These are phyloP conservation scores for Ariolimax columbianus DNA, from an alignment of 2,888 invertebrate genomes.

Conservation along the genomic window DNA sequence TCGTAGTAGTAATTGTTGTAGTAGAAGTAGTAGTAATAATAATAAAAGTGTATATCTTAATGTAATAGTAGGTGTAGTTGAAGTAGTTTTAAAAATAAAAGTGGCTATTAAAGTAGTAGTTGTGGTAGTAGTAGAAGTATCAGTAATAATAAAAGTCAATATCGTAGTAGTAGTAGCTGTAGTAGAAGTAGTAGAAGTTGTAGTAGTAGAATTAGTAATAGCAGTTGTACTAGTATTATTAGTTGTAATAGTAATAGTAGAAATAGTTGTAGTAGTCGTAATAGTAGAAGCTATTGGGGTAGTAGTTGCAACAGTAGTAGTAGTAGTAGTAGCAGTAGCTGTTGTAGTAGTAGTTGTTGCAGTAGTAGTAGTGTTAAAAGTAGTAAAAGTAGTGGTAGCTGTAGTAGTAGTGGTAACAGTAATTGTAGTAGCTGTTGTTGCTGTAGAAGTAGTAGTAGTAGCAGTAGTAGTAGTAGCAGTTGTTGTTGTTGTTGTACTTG, in stretches of 20 bases:
- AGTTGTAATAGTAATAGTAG: neutral
- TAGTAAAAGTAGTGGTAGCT: neutral
- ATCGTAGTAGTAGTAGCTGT: neutral
- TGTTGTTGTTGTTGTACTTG: too few species aligned
- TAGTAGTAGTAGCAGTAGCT: neutral
- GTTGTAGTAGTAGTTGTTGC: neutral
- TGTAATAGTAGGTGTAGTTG: neutral
- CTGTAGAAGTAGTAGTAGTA: too few species aligned
- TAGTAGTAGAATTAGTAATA: neutral
- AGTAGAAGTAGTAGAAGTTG: neutral
- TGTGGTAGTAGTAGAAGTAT: neutral
- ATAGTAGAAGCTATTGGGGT: neutral
- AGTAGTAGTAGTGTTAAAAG: neutral
- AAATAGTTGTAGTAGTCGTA: neutral
- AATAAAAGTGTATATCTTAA: neutral
- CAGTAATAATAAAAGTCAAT: neutral
- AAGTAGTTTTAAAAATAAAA: neutral
- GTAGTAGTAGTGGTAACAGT: neutral
- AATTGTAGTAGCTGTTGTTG: neutral
- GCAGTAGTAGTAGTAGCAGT: too few species aligned
- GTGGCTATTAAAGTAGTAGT: neutral
- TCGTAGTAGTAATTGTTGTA: too few species aligned
- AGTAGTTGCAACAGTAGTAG: neutral
- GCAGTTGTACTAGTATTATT: neutral
- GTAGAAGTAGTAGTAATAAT: neutral